phyloP scores from a whole-genome alignment of 2,113 vertebrate species.

The Copsychus sechellarum region DNA sequence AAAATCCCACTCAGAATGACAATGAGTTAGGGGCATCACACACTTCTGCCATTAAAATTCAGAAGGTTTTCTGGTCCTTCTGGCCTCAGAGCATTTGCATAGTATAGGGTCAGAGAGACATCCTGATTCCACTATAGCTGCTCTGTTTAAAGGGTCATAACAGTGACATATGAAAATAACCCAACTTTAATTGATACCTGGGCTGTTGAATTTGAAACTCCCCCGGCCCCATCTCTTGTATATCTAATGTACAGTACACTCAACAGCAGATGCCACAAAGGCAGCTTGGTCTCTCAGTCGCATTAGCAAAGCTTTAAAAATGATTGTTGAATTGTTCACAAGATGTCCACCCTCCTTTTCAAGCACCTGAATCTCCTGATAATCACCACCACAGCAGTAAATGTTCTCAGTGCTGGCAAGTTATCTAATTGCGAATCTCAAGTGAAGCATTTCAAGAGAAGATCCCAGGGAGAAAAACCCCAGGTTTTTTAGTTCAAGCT shows the following conservation, averaged over 20 bases:
- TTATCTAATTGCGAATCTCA: neutral
- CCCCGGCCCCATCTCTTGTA: conserved; percentile 34
- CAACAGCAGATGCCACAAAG: conserved; percentile 39
- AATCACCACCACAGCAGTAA: neutral
- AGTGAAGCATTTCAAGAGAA: neutral
- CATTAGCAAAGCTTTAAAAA: conserved; percentile 12
- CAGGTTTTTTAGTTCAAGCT: neutral
- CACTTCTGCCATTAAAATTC: conserved; percentile 51
- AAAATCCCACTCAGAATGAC: conserved; percentile 40
- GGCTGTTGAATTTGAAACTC: conserved; percentile 53
- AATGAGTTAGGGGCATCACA: neutral
- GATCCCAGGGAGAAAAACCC: neutral
- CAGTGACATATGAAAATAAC: conserved; percentile 52
- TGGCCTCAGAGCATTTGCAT: conserved; percentile 35
- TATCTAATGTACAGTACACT: conserved; percentile 33
- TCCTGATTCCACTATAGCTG: conserved; percentile 5
- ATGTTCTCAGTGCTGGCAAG: neutral
- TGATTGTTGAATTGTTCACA: conserved; percentile 8
- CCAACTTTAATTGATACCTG: conserved; percentile 60
- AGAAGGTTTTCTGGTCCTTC: conserved; percentile 32
- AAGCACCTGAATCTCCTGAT: neutral
- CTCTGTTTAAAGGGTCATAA: conserved; percentile 37
- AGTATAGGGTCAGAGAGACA: conserved; percentile 58
- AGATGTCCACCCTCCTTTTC: conserved; percentile 16
- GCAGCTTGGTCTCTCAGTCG: neutral